These are phyloP conservation scores for Podarcis raffonei DNA, from an alignment of 2,113 vertebrate species.

Conservation along the genomic window DNA sequence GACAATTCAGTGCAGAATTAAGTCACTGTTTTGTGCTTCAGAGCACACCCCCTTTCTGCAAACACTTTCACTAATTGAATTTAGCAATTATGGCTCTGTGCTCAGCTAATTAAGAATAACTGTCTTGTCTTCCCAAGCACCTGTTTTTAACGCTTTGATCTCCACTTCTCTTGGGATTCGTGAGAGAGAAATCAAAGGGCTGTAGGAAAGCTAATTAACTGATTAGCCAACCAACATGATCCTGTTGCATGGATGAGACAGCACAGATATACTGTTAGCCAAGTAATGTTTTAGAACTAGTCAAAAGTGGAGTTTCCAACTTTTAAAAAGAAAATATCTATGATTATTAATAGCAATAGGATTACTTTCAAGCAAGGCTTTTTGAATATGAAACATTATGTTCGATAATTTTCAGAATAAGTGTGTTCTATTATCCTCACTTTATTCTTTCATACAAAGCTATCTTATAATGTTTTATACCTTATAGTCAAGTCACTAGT, in stretches of 20 bases:
- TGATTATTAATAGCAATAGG: background rate
- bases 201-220: slow-evolving; percentile 66
- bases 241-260: background rate
- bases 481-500: too few relatives aligned
- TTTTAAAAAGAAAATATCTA: background rate
- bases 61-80: slow-evolving; percentile 62
- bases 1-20: background rate
- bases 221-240: background rate
- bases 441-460: background rate
- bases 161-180: slow-evolving; percentile 68
- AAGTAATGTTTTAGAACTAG: background rate
- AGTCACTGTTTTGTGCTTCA: background rate
- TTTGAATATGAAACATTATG: background rate
- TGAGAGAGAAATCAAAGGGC: slow-evolving; percentile 66
- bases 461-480: background rate
- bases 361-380: background rate
- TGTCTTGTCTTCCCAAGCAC: slow-evolving; percentile 68
- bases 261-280: background rate
- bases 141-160: slow-evolving; percentile 71
- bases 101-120: slow-evolving; percentile 68
- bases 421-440: background rate
- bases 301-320: background rate
- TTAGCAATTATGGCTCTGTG: slow-evolving; percentile 63
- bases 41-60: slow-evolving; percentile 35
- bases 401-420: background rate